Percentiles rank a stretch among this genome's conserved stretches.
These are phyloP conservation scores for Furcifer pardalis DNA, from an alignment of 2,797 vertebrate species.

Conservation along the genomic window DNA sequence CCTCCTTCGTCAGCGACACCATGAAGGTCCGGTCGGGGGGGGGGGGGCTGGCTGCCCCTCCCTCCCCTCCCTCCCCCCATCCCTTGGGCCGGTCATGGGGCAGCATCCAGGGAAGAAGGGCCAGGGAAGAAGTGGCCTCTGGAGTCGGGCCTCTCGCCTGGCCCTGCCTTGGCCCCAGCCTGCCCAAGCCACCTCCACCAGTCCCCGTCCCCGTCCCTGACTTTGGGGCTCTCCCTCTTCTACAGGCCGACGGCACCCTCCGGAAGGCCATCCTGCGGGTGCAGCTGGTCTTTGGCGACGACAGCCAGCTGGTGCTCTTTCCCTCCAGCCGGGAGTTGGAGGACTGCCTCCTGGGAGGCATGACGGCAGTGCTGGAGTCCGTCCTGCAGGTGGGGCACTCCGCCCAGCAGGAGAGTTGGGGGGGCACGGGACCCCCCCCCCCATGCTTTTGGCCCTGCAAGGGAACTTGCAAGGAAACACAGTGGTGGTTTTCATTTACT, in stretches of 20 bases:
- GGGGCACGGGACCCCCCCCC: no score
- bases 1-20: slow-evolving; percentile 70
- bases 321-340: slow-evolving; percentile 75
- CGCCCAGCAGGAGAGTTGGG: fast-evolving
- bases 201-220: no score
- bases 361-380: slow-evolving; percentile 65
- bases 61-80: no score
- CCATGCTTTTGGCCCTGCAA: no score
- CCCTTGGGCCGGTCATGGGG: no score
- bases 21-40: slow-evolving; percentile 80
- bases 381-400: slow-evolving; percentile 66
- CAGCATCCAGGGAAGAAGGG: no score
- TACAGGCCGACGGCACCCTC: neutral
- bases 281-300: slow-evolving; percentile 71
- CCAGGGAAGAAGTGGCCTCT: no score
- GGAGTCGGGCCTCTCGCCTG: neutral
- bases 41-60: neutral
- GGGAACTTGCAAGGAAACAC: no score
- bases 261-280: slow-evolving; percentile 43
- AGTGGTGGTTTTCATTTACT: no score
- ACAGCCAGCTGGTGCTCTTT: slow-evolving; percentile 67
- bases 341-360: slow-evolving; percentile 62
- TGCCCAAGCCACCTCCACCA: no score
- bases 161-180: no score
- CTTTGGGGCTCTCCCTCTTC: neutral